Evolutionary conservation across 2,797 vertebrate genomes (phyloP).

Genomic region (Melanogrammus aeglefinus): DNA sequence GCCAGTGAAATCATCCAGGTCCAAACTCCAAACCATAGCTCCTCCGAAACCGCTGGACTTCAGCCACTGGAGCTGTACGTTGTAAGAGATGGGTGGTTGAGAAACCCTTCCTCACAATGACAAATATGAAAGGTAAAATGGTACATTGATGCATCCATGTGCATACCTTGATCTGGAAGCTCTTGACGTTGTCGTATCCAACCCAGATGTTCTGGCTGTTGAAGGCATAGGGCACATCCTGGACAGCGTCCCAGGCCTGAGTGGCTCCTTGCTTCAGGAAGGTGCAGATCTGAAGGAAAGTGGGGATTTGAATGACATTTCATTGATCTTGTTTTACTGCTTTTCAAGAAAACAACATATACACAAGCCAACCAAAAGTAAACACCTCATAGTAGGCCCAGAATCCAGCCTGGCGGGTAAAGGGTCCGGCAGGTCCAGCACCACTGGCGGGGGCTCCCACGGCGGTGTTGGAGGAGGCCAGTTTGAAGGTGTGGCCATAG

Average conservation of each 20-base stretch:
- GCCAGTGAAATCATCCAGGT: slow-evolving; percentile 72
- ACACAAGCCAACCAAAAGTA: not conserved
- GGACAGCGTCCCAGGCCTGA: slow-evolving; percentile 63
- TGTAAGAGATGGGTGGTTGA: not conserved
- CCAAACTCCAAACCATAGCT: slow-evolving; percentile 63
- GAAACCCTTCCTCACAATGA: not conserved
- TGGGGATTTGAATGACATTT: not conserved
- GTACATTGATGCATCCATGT: not conserved
- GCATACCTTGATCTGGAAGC: slow-evolving; percentile 67
- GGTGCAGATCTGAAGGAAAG: slow-evolving; percentile 58
- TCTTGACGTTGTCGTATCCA: slow-evolving; percentile 73
- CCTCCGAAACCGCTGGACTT: slow-evolving; percentile 57
- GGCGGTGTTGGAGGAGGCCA: slow-evolving; percentile 45
- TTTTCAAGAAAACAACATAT: not conserved
- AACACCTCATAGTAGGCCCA: slow-evolving; percentile 74
- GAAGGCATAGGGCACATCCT: slow-evolving; percentile 68
- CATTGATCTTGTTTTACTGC: not conserved
- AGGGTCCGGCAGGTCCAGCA: slow-evolving; percentile 45
- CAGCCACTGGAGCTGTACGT: slow-evolving; percentile 67
- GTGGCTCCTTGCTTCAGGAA: slow-evolving; percentile 69
- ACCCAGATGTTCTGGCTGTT: slow-evolving; percentile 65
- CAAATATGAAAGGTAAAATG: not conserved
- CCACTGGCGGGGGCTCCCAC: slow-evolving; percentile 49
- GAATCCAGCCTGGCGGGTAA: slow-evolving; percentile 64
- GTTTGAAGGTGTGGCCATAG: slow-evolving; percentile 74